Evolutionary conservation across 2,888 invertebrate species (phyloP).

Genomic region (Drosophila anceps): DNA sequence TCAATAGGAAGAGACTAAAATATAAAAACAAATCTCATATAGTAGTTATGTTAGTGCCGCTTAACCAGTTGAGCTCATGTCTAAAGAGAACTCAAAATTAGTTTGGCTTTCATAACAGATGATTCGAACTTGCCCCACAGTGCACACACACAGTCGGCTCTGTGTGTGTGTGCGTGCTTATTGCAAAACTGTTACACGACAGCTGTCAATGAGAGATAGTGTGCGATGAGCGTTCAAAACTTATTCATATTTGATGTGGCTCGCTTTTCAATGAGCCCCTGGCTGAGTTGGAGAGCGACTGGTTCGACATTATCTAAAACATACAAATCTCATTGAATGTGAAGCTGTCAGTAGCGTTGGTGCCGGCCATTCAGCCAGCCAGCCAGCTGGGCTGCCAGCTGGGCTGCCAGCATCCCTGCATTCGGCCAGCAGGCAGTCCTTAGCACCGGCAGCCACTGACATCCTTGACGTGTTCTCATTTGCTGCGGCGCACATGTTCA

Average conservation of each 20-base stretch:
- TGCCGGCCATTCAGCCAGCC: not conserved
- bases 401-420: constrained; percentile 18
- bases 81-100: no score
- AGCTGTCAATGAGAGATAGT: constrained; percentile 46
- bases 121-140: no score
- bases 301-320: constrained; percentile 70
- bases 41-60: no score
- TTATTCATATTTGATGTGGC: constrained; percentile 70
- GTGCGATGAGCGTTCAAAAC: constrained; percentile 41
- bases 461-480: constrained; percentile 63
- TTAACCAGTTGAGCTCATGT: no score
- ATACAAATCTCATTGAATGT: constrained; percentile 66
- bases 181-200: constrained; percentile 48
- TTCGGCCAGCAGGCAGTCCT: constrained; percentile 1
- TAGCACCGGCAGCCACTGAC: constrained; percentile 50
- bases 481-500: constrained; percentile 46
- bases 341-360: constrained; percentile 36
- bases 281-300: constrained; percentile 2
- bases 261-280: constrained; percentile 5
- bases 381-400: not conserved
- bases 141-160: not conserved
- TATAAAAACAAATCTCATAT: no score
- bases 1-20: no score
- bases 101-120: no score
- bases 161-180: constrained; percentile 20